Evolutionary conservation across 1,140 invertebrate species (phyloP), one percentile per base, ranked within the genome.

Genomic region (Tribolium castaneum): DNA sequence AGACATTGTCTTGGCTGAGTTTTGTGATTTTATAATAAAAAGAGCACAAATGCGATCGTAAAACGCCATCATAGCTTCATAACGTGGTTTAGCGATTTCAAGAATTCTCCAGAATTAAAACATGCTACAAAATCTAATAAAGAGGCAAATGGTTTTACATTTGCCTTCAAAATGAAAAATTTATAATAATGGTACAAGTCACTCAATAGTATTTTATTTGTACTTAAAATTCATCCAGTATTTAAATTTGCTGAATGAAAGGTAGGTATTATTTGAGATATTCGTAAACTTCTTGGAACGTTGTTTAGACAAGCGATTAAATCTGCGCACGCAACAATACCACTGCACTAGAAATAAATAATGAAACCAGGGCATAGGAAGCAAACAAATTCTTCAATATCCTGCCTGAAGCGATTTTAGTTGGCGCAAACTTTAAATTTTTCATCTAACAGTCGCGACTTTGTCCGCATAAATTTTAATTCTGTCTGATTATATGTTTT

Each of bases 11-110:
- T 59, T 59, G 54, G 3, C 25, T 59, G 54, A 25, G 19, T 25
- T 59, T 59, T 59, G 54, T 59, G 54, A 59, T 59, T 59, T 25
- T n/a, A 25, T 59, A 22, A 22, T 59, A 59, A 59, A 22, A 59
- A n/a, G 19, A 22, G 54, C 14, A 25, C 54, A 59, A 25, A 59
- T 16, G 12, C 54, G 54, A 59, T 25, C 54, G 54, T 59, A 59
- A 59, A 59, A 59, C 54, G 10, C 54, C 14, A 22, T 59, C 19
- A 19, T 59, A 25, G 54, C 54, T 59, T 19, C 19, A 59, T 59
- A 25, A 59, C 54, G 54, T 25, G 10, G 54, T 59, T 59, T 25
- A n/a, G n/a, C 19, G 6, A 56, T 13, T 56, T 22, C 12, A 56
- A 56, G 19, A 59, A 59, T 59, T 10, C 54, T 9, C 2, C 54